These are phyloP conservation scores for Cinara cedri DNA, from an alignment of 2,888 invertebrate species.

Conservation along the genomic window DNA sequence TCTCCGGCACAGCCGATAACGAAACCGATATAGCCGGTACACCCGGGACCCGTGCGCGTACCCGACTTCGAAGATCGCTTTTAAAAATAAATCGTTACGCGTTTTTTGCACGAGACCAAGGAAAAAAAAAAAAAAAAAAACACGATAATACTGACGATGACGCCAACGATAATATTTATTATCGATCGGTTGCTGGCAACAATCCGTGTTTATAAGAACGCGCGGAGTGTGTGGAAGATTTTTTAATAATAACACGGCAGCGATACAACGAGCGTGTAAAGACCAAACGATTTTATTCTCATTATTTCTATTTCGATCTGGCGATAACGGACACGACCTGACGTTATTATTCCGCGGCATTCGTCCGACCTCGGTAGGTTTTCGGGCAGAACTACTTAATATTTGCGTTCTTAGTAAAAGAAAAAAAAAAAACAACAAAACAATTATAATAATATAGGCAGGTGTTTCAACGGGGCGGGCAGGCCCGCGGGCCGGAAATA, in stretches of 20 bases:
- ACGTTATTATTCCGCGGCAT: too few species aligned
- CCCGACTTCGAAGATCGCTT: conserved; percentile 41
- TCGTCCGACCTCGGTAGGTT: too few species aligned
- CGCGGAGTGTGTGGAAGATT: conserved; percentile 11
- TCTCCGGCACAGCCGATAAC: too few species aligned
- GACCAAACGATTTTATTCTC: background rate
- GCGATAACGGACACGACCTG: too few species aligned
- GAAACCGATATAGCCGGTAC: background rate
- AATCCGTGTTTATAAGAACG: conserved; percentile 46
- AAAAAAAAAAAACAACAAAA: too few species aligned
- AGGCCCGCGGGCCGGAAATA: too few species aligned
- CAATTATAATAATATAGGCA: too few species aligned
- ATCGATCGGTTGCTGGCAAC: conserved; percentile 56
- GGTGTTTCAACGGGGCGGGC: too few species aligned
- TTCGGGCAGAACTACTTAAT: too few species aligned
- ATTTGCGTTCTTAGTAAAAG: too few species aligned
- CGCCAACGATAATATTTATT: conserved; percentile 56
- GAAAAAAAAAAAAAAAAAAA: conserved; percentile 18
- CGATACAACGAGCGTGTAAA: conserved; percentile 19
- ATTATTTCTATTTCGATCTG: conserved; percentile 28
- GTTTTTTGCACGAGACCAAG: background rate
- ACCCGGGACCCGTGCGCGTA: background rate
- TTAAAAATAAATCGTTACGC: conserved; percentile 53
- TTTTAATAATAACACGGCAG: conserved; percentile 37
- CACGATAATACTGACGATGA: conserved; percentile 51